Conservation (phyloP, 2,113 vertebrate genomes). For the Anhinga rufa region DNA sequence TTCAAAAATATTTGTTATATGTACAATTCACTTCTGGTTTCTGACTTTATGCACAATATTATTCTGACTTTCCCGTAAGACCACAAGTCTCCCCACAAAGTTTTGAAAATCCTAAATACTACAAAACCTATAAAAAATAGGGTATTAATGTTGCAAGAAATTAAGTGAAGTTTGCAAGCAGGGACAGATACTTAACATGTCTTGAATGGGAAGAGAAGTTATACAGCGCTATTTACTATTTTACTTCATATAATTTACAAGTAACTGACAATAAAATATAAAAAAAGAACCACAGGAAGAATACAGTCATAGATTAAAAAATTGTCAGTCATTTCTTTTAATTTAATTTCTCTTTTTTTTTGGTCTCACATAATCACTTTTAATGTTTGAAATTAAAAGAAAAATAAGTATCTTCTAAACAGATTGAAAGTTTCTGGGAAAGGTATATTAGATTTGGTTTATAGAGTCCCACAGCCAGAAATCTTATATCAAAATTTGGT, state of each 20-base stretch:
- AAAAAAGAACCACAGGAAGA: not conserved
- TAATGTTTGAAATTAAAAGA: not conserved
- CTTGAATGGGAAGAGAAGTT: not conserved
- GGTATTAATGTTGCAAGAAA: not conserved
- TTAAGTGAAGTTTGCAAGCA: not conserved
- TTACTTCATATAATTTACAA: not conserved
- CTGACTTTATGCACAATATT: not conserved
- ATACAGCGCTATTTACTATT: not conserved
- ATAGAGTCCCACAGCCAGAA: not conserved
- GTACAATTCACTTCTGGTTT: not conserved
- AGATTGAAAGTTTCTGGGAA: not conserved
- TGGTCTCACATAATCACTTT: not conserved
- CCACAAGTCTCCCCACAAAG: not conserved
- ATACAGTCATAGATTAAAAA: not conserved
- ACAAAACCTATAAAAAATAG: too few species aligned
- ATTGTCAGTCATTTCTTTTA: not conserved
- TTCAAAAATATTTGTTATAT: not conserved
- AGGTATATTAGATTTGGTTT: not conserved
- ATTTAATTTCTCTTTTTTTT: not conserved
- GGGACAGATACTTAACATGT: not conserved
- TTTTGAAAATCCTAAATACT: not conserved
- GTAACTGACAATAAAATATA: not conserved
- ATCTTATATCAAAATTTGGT: conserved; percentile 19
- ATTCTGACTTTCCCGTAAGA: not conserved
- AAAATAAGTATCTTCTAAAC: not conserved